Percentiles rank a stretch among this genome's conserved stretches.
Conservation (phyloP, 2,888 invertebrate genomes). For the Caenorhabditis angaria region DNA sequence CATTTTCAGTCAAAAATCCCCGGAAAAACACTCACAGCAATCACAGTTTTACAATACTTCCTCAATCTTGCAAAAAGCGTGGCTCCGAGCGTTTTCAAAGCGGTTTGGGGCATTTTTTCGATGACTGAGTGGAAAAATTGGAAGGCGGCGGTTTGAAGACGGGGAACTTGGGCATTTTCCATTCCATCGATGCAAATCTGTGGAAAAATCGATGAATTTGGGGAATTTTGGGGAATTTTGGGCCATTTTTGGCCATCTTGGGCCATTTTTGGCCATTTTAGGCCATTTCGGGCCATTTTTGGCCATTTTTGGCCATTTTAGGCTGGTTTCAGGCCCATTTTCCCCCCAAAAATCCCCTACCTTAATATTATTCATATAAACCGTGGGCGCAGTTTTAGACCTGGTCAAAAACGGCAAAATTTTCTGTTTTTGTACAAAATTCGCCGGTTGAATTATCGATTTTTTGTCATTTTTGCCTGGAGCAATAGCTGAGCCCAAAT, state of each 20-base stretch:
- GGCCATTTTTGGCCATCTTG: too few relatives aligned
- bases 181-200: slow-evolving; percentile 44
- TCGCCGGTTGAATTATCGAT: not conserved
- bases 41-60: not conserved
- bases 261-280: too few relatives aligned
- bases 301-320: too few relatives aligned
- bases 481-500: slow-evolving; percentile 38
- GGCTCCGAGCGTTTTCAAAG: slow-evolving; percentile 28
- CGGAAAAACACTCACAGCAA: not conserved
- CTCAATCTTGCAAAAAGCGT: slow-evolving; percentile 38
- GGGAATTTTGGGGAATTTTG: not conserved
- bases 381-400: slow-evolving; percentile 40
- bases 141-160: slow-evolving; percentile 30
- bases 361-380: slow-evolving; percentile 53
- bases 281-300: not conserved
- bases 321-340: not conserved
- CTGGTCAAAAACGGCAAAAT: slow-evolving; percentile 37
- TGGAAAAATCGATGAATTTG: slow-evolving; percentile 1
- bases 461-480: not conserved
- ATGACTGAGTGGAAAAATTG: slow-evolving; percentile 37
- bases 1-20: not conserved
- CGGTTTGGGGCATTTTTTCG: slow-evolving; percentile 45
- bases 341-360: slow-evolving; percentile 12
- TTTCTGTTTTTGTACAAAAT: slow-evolving; percentile 16
- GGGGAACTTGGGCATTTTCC: not conserved